Base-by-base conservation (phyloP, 2,113 vertebrate genomes). In the Phyllopteryx taeniolatus region DNA sequence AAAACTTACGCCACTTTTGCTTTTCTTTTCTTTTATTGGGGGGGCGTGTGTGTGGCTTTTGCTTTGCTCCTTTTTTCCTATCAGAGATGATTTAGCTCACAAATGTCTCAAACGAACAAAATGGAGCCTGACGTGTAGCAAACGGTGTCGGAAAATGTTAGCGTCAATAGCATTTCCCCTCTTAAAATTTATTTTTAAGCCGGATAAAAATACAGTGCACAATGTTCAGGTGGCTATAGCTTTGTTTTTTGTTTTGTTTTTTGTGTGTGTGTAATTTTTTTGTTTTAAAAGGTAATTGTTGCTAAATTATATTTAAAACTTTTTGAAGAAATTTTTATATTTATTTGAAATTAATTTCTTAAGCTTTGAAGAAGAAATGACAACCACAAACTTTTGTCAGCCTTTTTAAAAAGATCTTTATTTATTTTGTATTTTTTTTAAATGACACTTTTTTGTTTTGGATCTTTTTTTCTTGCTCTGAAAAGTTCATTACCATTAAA, bases 31-130 rank as follows among this genome's bases (percentile, higher is more conserved):
- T 8, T 56, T 54, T 56, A 22, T 22, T 27, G n/a, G 4, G 33
- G 15, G 35, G 10, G 42, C 4, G 19, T n/a, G 39, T n/a, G 20
- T n/a, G 43, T 31, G 22, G 22, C 44, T 47, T 46, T 66, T 66
- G 31, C 59, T 61, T 61, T 61, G 59, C 59, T 61, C 31, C 59
- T 61, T 61, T 61, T 59, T 59, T 59, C 56, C 53, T 61, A 35
- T 61, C 59, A 27, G 59, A 61, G 59, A 35, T 7, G 31, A 61
- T 61, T 61, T 61, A 35, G 31, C 31, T 61, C 59, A 61, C 59
- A 61, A 61, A 33, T 27, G 59, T 61, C 59, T 33, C 59, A 61
- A 61, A 61, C 31, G 0, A 15, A 14, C 31, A 61, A 61, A 61
- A 61, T 61, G 31, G 31, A 61, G 59, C 31, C 13, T 35, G 59